phyloP scores from a whole-genome alignment of 2,113 vertebrate genomes.

The Cyrtonyx montezumae region DNA sequence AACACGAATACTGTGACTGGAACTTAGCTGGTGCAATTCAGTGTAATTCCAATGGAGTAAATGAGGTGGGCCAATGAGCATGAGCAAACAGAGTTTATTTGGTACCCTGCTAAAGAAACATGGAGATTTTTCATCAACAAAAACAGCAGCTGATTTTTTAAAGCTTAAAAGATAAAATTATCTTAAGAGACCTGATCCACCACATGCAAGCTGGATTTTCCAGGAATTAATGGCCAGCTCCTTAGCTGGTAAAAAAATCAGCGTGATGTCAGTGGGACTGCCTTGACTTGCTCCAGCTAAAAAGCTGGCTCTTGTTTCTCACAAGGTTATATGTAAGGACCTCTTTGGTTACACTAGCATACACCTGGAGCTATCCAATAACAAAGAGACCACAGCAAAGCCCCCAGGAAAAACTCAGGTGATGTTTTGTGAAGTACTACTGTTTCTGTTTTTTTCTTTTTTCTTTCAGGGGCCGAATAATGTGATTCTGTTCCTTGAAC shows the following conservation, averaged over 20 bases:
- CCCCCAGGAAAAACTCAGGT: not conserved
- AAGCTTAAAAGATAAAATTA: not conserved
- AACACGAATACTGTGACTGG: not conserved
- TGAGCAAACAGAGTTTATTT: not conserved
- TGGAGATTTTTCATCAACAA: not conserved
- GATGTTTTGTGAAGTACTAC: not conserved
- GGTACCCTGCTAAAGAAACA: not conserved
- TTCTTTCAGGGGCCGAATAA: constrained; percentile 70
- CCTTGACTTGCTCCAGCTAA: not conserved
- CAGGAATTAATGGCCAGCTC: not conserved
- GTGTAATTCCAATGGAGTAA: not conserved
- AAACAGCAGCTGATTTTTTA: not conserved
- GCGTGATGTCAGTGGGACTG: not conserved
- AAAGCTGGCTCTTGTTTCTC: not conserved
- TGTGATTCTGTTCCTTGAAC: constrained; percentile 74
- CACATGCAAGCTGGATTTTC: not conserved
- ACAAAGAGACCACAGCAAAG: not conserved
- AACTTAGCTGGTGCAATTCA: not conserved
- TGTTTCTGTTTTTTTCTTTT: not conserved
- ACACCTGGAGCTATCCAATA: not conserved
- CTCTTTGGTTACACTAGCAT: not conserved
- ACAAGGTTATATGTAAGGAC: not conserved
- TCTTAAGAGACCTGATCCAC: not conserved
- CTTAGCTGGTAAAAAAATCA: not conserved
- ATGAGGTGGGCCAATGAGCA: not conserved